Evolutionary conservation across 2,797 vertebrate species (phyloP).

Genomic region (Chloroceryle inda): DNA sequence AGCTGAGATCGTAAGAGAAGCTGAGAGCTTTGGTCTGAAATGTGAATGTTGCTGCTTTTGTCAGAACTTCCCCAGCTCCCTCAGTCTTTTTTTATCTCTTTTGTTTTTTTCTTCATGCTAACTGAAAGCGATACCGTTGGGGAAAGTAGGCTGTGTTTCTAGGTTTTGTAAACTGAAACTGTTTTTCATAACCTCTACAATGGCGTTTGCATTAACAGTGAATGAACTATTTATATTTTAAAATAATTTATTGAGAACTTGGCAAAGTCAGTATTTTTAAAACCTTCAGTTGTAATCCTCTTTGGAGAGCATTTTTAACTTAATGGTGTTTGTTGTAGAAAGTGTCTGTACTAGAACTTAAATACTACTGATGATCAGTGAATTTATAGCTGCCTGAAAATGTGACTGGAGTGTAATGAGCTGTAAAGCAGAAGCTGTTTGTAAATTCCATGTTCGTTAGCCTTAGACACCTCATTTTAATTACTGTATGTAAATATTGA

Average conservation of each 20-base stretch:
- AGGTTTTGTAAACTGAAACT: not conserved
- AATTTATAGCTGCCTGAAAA: constrained; percentile 24
- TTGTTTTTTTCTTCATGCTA: not conserved
- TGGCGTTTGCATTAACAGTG: not conserved
- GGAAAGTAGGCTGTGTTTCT: not conserved
- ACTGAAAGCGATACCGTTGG: not conserved
- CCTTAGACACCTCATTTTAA: not conserved
- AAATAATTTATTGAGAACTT: constrained; percentile 54
- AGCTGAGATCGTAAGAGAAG: not conserved
- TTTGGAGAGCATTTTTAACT: constrained; percentile 52
- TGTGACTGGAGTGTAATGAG: constrained; percentile 11
- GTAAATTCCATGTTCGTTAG: constrained; percentile 30
- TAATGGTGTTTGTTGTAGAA: constrained; percentile 31
- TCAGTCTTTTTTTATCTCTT: no score
- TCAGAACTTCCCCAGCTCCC: not conserved
- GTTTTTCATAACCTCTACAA: constrained; percentile 25
- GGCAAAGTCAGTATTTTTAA: constrained; percentile 62
- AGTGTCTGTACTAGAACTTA: not conserved
- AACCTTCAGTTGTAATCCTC: constrained; percentile 7
- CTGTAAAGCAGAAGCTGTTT: constrained; percentile 40
- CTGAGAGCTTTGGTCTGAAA: not conserved
- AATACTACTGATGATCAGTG: constrained; percentile 56
- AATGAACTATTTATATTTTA: constrained; percentile 41
- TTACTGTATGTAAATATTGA: constrained; percentile 49
- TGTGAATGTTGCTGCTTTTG: constrained; percentile 16